Conservation (phyloP, 1,140 invertebrate species). For the Anastatus disparis region DNA sequence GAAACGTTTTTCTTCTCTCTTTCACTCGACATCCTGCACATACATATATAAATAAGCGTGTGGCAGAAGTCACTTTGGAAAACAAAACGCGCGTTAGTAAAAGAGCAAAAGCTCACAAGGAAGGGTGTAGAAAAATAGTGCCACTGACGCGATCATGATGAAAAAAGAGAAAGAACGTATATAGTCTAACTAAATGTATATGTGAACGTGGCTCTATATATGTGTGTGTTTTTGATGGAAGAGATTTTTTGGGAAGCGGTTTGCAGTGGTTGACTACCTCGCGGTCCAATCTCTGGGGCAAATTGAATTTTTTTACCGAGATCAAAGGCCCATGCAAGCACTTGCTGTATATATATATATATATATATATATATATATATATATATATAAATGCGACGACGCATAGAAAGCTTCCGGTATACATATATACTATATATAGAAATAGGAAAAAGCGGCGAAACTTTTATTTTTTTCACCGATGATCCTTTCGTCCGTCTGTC, state of each 20-base stretch:
- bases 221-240: not conserved
- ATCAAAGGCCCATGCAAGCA: slow-evolving; percentile 58
- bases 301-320: slow-evolving; percentile 65
- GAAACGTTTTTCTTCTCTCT: too few relatives aligned
- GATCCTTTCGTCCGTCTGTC: not conserved
- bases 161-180: not conserved
- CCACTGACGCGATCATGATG: not conserved
- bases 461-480: not conserved
- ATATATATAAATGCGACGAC: not conserved
- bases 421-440: too few relatives aligned
- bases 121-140: slow-evolving; percentile 5
- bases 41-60: too few relatives aligned
- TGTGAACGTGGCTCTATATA: too few relatives aligned
- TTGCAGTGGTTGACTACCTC: slow-evolving; percentile 52
- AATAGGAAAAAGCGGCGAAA: too few relatives aligned
- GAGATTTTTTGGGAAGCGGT: slow-evolving; percentile 43
- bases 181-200: not conserved
- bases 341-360: too few relatives aligned
- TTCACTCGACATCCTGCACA: too few relatives aligned
- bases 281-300: slow-evolving; percentile 60
- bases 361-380: too few relatives aligned
- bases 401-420: too few relatives aligned
- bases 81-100: not conserved
- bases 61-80: not conserved
- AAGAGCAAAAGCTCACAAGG: too few relatives aligned